Evolutionary conservation across 1,140 invertebrate genomes (phyloP).

Genomic region (Sycophila sp.): DNA sequence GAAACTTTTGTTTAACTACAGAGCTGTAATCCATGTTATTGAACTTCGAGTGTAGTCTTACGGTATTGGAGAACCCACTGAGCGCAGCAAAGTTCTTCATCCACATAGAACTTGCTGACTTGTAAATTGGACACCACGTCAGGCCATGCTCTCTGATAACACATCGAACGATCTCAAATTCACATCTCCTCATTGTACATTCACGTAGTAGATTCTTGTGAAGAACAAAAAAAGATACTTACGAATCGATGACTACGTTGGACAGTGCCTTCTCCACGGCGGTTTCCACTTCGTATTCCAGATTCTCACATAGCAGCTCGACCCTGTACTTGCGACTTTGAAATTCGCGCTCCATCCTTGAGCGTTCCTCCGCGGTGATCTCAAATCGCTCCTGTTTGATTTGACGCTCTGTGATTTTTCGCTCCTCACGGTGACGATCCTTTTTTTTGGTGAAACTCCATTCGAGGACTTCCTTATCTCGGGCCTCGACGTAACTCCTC

Average conservation of each 20-base stretch:
- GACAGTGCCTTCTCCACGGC: conserved; percentile 38
- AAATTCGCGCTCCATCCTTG: background rate
- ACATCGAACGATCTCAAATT: no score
- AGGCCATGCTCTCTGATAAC: conserved; percentile 41
- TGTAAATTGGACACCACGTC: conserved; percentile 70
- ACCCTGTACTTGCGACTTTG: conserved; percentile 38
- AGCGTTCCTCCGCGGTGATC: background rate
- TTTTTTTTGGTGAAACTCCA: conserved; percentile 21
- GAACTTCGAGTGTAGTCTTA: conserved; percentile 6
- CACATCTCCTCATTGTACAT: no score
- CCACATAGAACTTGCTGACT: conserved; percentile 69
- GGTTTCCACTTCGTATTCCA: conserved; percentile 22
- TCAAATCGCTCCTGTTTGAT: background rate
- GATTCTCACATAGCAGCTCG: conserved; percentile 30
- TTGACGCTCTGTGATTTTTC: no score
- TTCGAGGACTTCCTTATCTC: background rate
- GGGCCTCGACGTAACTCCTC: background rate
- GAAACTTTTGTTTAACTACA: conserved; percentile 56
- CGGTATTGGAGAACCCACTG: conserved; percentile 61
- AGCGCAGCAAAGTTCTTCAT: conserved; percentile 68
- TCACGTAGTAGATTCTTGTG: conserved; percentile 20
- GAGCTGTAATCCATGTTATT: conserved; percentile 10
- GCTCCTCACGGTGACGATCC: conserved; percentile 10
- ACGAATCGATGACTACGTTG: conserved; percentile 54
- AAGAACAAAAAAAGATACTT: conserved; percentile 36